Base-by-base conservation (phyloP, 2,888 invertebrate genomes). In the Synergus japonicus region DNA sequence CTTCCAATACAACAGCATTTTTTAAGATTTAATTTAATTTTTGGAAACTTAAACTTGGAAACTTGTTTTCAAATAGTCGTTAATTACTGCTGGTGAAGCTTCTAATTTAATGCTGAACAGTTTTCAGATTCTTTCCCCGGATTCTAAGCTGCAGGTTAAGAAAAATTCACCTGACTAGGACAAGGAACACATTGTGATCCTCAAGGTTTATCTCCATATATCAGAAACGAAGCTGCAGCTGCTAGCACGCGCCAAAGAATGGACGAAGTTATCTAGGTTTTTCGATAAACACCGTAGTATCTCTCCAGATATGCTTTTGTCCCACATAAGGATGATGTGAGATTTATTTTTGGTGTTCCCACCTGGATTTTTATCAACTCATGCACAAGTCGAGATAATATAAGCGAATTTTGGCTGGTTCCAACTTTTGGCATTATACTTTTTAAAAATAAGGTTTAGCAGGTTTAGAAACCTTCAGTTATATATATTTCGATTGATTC, bases 131-230 rank as follows among this genome's bases (percentile, higher is more conserved):
- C n/a, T 65, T n/a, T 67, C 13, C 13, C 22, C 22, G 29, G 13
- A 13, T 37, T 54, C 15, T 15, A 29, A 49, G 15, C 22, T 54
- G 3, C 63, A 12, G 60, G 46, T 49, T 44, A 37, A 15, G 18
- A 86, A 89, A 88, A 89, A 90, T 91, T 89, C 90, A 91, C 90
- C 91, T 90, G 91, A 90, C 88, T 76, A 78, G 85, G 83, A 91
- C 90, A 90, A 90, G 85, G 91, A 82, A 80, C 85, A 86, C 86
- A 88, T 90, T 91, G 90, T 91, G 80, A 80, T 86, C 81, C 81
- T 82, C 64, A 77, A 79, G 82, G 76, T 87, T 87, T 88, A 89
- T 89, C 87, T 85, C 69, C 43, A 79, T 54, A 41, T 76, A 82
- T 64, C 86, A 86, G 86, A 86, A 88, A 87, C 86, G 83, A 83